phyloP scores from a whole-genome alignment of 1,140 invertebrate species.

The Protaetia brevitarsis region DNA sequence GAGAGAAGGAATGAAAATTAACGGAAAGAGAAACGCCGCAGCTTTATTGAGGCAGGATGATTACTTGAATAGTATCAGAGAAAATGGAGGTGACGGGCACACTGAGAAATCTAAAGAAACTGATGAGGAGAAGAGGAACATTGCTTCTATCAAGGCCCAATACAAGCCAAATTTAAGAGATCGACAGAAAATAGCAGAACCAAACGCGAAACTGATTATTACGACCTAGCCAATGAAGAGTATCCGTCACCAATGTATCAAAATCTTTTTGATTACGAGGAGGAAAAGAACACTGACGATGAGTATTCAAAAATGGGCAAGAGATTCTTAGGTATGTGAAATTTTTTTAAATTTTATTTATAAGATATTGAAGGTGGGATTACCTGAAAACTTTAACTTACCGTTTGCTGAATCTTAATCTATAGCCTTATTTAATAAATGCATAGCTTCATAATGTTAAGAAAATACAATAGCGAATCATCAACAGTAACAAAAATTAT shows the following conservation, averaged over 20 bases:
- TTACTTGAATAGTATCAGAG: slow-evolving; percentile 24
- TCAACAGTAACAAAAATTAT: too few relatives aligned
- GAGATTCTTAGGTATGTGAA: slow-evolving; percentile 62
- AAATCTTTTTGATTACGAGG: slow-evolving; percentile 55
- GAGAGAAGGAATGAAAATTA: slow-evolving; percentile 43
- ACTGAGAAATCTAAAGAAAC: slow-evolving; percentile 8
- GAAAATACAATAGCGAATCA: too few relatives aligned
- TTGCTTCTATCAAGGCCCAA: slow-evolving; percentile 53
- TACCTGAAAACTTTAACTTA: background rate
- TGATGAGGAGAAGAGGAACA: slow-evolving; percentile 52
- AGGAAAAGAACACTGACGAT: slow-evolving; percentile 34
- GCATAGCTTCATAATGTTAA: too few relatives aligned
- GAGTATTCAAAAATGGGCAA: slow-evolving; percentile 50
- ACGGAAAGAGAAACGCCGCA: slow-evolving; percentile 49
- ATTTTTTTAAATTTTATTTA: slow-evolving; percentile 17
- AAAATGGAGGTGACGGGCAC: slow-evolving; percentile 10
- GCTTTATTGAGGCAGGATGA: slow-evolving; percentile 42
- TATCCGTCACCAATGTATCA: slow-evolving; percentile 55
- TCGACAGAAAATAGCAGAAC: slow-evolving; percentile 43
- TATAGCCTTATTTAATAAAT: too few relatives aligned
- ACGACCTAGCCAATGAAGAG: slow-evolving; percentile 49
- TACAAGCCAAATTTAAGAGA: slow-evolving; percentile 40
- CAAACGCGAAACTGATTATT: slow-evolving; percentile 51
- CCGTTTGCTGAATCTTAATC: too few relatives aligned
- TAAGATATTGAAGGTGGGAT: background rate